These are phyloP conservation scores for Patella ulyssiponensis DNA, from an alignment of 2,888 invertebrate species.

Conservation along the genomic window DNA sequence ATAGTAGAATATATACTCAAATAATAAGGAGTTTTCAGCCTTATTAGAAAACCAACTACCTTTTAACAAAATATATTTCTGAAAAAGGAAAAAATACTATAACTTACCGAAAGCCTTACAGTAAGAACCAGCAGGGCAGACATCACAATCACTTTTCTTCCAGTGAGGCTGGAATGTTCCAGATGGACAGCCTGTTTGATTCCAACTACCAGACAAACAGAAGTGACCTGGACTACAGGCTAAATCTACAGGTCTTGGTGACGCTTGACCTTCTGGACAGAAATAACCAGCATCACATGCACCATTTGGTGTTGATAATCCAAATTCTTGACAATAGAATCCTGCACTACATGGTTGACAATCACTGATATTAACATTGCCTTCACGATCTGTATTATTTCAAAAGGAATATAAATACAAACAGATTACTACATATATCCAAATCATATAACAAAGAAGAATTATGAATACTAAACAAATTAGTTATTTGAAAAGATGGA, in stretches of 20 bases:
- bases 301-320: slow-evolving; percentile 56
- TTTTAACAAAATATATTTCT: not conserved
- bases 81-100: not conserved
- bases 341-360: slow-evolving; percentile 66
- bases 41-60: slow-evolving; percentile 5
- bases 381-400: slow-evolving; percentile 51
- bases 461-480: too few relatives aligned
- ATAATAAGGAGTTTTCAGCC: not conserved
- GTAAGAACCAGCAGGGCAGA: slow-evolving; percentile 66
- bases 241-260: slow-evolving; percentile 50
- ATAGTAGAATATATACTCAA: not conserved
- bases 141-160: slow-evolving; percentile 60
- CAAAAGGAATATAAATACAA: not conserved
- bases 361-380: slow-evolving; percentile 56
- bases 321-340: slow-evolving; percentile 63
- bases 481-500: too few relatives aligned
- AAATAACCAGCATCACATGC: slow-evolving; percentile 65
- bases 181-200: slow-evolving; percentile 69
- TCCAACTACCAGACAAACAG: slow-evolving; percentile 65
- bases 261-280: slow-evolving; percentile 67
- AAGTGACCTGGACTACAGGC: slow-evolving; percentile 69
- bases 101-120: slow-evolving; percentile 65
- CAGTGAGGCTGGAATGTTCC: slow-evolving; percentile 68
- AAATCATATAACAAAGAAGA: too few relatives aligned
- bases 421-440: not conserved